Evolutionary conservation across 2,888 invertebrate species (phyloP).

Genomic region (Athalia rosae): DNA sequence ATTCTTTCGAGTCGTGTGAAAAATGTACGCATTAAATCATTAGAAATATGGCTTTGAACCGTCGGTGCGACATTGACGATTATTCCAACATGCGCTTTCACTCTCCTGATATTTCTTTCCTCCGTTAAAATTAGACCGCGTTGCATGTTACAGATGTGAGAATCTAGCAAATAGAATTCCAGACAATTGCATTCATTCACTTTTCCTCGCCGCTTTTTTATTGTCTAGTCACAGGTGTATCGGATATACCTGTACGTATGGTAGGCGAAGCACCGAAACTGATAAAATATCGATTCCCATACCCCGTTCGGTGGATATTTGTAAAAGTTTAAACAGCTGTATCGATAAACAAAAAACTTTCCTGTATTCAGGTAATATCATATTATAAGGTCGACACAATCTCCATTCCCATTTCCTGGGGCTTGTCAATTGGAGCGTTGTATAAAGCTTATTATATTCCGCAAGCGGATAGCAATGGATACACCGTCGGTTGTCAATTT

Average conservation of each 20-base stretch:
- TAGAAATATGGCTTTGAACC: too few relatives aligned
- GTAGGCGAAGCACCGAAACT: not conserved
- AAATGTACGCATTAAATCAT: too few relatives aligned
- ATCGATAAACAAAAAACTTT: not conserved
- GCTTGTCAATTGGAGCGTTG: conserved; percentile 37
- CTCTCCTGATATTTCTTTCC: too few relatives aligned
- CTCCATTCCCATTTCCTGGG: conserved; percentile 20
- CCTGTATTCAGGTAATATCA: not conserved
- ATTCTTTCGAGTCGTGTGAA: too few relatives aligned
- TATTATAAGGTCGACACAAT: not conserved
- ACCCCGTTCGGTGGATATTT: not conserved
- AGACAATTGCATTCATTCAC: too few relatives aligned
- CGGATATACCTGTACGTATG: not conserved
- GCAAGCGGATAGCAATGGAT: not conserved
- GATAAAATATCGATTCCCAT: not conserved
- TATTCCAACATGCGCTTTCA: too few relatives aligned
- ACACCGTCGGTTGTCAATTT: conserved; percentile 7
- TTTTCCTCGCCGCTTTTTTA: too few relatives aligned
- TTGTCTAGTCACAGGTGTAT: too few relatives aligned
- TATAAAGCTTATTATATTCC: conserved; percentile 21
- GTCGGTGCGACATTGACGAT: too few relatives aligned
- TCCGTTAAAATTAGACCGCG: too few relatives aligned
- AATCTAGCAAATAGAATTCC: too few relatives aligned
- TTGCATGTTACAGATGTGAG: too few relatives aligned
- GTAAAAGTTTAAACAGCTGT: not conserved